Conservation (phyloP, 2,888 invertebrate species). For the Drosophila seclusa region DNA sequence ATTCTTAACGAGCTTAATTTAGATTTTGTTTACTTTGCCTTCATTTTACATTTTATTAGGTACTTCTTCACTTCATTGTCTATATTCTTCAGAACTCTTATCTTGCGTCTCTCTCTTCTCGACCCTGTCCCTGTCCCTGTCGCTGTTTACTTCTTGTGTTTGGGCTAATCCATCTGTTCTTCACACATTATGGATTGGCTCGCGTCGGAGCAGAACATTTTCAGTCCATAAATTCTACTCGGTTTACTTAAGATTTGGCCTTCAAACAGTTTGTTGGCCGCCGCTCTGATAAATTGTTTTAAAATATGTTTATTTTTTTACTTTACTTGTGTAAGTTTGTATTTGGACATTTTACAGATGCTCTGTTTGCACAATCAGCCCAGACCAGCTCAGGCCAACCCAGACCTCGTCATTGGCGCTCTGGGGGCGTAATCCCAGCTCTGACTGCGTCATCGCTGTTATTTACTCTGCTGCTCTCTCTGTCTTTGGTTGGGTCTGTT, state of each 20-base stretch:
- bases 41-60: not conserved
- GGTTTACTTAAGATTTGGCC: slow-evolving; percentile 22
- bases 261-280: slow-evolving; percentile 14
- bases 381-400: not conserved
- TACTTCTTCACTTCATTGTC: not conserved
- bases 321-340: slow-evolving; percentile 26
- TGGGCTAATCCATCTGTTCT: slow-evolving; percentile 22
- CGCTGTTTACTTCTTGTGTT: slow-evolving; percentile 6
- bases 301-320: slow-evolving; percentile 2
- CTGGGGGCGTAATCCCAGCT: slow-evolving; percentile 42
- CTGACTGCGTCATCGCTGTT: slow-evolving; percentile 21
- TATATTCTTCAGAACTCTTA: not conserved
- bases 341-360: slow-evolving; percentile 61
- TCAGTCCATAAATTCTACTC: slow-evolving; percentile 30
- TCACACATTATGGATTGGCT: slow-evolving; percentile 32
- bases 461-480: slow-evolving; percentile 4
- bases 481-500: slow-evolving; percentile 6
- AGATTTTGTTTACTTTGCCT: not conserved
- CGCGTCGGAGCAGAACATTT: slow-evolving; percentile 18
- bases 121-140: not conserved
- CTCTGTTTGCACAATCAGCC: slow-evolving; percentile 11
- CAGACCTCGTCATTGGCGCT: slow-evolving; percentile 25
- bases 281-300: slow-evolving; percentile 6
- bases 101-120: not conserved
- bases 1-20: not conserved